Base-by-base conservation (phyloP, 1,140 invertebrate species). In the Battus philenor region DNA sequence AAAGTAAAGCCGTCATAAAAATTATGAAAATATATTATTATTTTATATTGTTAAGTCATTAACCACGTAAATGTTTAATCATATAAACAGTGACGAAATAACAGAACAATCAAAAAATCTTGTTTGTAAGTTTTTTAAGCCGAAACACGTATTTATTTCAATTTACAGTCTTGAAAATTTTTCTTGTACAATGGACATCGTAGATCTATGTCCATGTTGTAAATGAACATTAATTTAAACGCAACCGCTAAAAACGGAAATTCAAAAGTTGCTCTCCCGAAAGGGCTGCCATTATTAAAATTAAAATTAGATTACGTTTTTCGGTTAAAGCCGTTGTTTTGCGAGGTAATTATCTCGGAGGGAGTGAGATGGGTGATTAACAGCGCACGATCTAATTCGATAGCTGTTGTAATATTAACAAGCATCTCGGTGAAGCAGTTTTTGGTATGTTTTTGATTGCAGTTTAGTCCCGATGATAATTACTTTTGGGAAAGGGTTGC, bases 381-480 rank as follows among this genome's bases (percentile, higher is more conserved):
- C 77, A 59, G 59, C 59, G 59, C 60, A 63, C 54, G 51, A 53
- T 75, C 63, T 81, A 77, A 79, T 75, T 77, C 77, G 71, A 83
- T 79, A 70, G 70, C 73, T 79, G 34, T 52, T 79, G 52, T 62
- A 83, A 74, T 77, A 79, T 83, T 83, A 64, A 83, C 63, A 68
- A 70, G 64, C 53, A 79, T 77, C 65, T 71, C 74, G 58, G 41
- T 61, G 65, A 68, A 78, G 63, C 70, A 65, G 75, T 77, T 79
- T 83, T 80, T 77, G 72, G 57, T 72, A 72, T 55, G 74, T 80
- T 83, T 83, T 83, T 80, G 75, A 83, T 83, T 83, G 76, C 75
- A 71, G 68, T 76, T 81, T 62, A 70, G 70, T 71, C 66, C 58
- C 64, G 61, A 71, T 79, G 71, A 74, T 83, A 81, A 83, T 83